These are phyloP conservation scores for Hartigia nigra DNA, from an alignment of 2,888 invertebrate species.

Conservation along the genomic window DNA sequence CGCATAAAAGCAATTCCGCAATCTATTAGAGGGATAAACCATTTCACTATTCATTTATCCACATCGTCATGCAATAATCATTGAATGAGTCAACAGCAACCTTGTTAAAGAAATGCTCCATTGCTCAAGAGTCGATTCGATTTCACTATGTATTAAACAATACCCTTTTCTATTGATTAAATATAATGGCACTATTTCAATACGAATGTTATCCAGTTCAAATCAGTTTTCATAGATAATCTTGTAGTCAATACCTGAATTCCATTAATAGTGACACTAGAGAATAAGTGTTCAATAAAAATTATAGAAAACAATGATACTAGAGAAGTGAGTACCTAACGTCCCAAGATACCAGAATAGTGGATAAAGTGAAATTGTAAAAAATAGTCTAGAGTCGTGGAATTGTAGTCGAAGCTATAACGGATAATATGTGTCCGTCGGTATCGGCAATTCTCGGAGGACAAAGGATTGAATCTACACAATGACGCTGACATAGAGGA, in stretches of 20 bases:
- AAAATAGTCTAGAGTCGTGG: neutral
- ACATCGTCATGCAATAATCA: neutral
- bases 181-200: neutral
- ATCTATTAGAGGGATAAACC: neutral
- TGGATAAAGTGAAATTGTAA: neutral
- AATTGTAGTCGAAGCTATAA: neutral
- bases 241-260: neutral
- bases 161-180: neutral
- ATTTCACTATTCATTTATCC: neutral
- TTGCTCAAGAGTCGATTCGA: neutral
- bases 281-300: neutral
- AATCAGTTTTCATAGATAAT: neutral
- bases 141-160: constrained; percentile 2
- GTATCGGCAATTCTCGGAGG: neutral
- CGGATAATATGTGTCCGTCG: neutral
- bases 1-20: neutral
- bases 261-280: neutral
- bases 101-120: neutral
- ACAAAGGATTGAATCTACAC: neutral
- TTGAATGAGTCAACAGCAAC: neutral
- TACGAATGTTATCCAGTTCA: neutral
- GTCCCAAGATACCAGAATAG: neutral
- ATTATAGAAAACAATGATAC: neutral
- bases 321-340: neutral
- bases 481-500: neutral